These are phyloP conservation scores for Monochamus alternatus DNA, from an alignment of 2,888 invertebrate genomes.

Conservation along the genomic window DNA sequence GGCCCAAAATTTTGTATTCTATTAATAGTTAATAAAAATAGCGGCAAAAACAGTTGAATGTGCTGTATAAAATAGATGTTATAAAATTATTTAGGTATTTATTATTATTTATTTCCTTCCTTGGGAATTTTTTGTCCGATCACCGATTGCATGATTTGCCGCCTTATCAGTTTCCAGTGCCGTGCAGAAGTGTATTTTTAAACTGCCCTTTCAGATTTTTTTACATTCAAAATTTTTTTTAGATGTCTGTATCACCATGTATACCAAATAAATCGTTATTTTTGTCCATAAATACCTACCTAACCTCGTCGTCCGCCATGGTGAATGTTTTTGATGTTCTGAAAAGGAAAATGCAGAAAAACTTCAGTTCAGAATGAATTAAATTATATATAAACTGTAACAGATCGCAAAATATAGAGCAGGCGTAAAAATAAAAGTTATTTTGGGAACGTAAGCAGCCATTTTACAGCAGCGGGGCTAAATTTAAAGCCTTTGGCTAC, in stretches of 20 bases:
- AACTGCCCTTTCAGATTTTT: too few species aligned
- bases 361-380: not conserved
- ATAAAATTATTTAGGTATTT: too few species aligned
- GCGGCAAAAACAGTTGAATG: too few species aligned
- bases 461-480: constrained; percentile 13
- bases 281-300: constrained; percentile 77
- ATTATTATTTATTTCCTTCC: too few species aligned
- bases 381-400: constrained; percentile 22
- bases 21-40: too few species aligned
- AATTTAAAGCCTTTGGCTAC: constrained; percentile 21
- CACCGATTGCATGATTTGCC: too few species aligned
- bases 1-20: too few species aligned
- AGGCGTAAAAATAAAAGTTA: constrained; percentile 32
- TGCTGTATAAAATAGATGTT: too few species aligned
- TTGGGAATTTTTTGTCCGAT: too few species aligned
- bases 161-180: too few species aligned
- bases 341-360: constrained; percentile 65
- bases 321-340: constrained; percentile 78
- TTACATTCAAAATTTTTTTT: not conserved
- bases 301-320: constrained; percentile 97
- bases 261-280: not conserved
- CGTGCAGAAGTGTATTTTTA: too few species aligned
- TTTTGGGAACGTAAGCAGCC: constrained; percentile 10
- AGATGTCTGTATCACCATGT: too few species aligned
- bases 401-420: constrained; percentile 37